Conservation (phyloP, 35 echinoderm and acorn worm genomes). For the Acanthaster planci region DNA sequence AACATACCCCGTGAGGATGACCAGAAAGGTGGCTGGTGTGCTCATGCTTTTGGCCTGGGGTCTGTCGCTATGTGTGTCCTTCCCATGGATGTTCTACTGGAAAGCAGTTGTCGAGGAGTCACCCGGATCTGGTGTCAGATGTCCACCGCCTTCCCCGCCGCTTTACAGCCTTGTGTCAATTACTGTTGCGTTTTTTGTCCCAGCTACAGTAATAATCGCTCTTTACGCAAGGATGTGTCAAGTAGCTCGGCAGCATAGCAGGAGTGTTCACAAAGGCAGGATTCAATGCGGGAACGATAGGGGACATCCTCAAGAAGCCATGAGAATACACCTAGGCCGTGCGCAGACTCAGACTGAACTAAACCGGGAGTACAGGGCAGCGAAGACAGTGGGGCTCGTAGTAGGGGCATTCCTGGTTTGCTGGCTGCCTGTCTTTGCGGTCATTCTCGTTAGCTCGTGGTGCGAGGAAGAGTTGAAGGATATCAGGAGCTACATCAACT, state of each 20-base stretch:
- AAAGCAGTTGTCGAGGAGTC: conserved; percentile 35
- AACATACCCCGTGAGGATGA: conserved; percentile 82
- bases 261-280: conserved; percentile 67
- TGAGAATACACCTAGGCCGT: conserved; percentile 54
- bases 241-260: conserved; percentile 72
- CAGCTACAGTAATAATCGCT: conserved; percentile 67
- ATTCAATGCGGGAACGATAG: conserved; percentile 48
- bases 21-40: conserved; percentile 41
- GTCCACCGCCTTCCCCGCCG: conserved; percentile 49
- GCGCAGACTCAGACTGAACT: conserved; percentile 27
- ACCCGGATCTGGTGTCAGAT: conserved; percentile 55
- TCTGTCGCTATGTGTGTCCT: conserved; percentile 69
- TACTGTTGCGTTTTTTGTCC: conserved; percentile 83
- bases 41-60: conserved; percentile 62
- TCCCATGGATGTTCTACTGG: conserved; percentile 51
- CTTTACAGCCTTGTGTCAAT: conserved; percentile 73
- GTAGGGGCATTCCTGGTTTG: conserved; percentile 90
- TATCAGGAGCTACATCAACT: conserved; percentile 35
- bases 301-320: conserved; percentile 49
- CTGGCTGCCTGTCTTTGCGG: conserved; percentile 88
- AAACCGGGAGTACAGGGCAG: conserved; percentile 78
- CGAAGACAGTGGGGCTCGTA: conserved; percentile 91
- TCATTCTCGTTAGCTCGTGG: conserved; percentile 73
- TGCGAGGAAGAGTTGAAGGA: conserved; percentile 61
- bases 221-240: conserved; percentile 57